Evolutionary conservation across 2,113 vertebrate genomes (phyloP), one percentile per base, ranked within the genome.

Genomic region (Hydrolagus affinis): DNA sequence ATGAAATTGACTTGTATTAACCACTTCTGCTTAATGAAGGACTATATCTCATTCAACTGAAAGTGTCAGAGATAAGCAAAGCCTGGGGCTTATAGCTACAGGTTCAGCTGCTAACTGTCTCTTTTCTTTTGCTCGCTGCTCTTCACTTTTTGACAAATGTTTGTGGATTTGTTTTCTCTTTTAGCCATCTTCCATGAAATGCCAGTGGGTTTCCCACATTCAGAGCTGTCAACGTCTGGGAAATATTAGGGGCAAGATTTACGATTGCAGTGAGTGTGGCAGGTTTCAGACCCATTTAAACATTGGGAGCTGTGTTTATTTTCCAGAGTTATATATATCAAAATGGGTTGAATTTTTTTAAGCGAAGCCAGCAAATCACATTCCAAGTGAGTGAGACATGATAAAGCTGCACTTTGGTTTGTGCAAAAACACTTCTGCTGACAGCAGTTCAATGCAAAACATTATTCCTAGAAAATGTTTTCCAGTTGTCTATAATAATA

Each of bases 221-320:
- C 21, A 64, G 77, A 64, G 14, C 1, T 62, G 77, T 15, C 23
- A 64, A 64, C 19, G 23, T 64, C 25, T 14, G 23, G 28, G 7
- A 80, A 80, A 80, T 59, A 28, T 80, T 80, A 30, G 59, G 59
- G 64, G 23, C 64, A n/a, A 19, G 8, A 17, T 80, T 80, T 64
- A 64, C 14, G 12, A 78, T 78, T 8, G 17, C 23, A 71, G n/a
- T 70, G 23, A 64, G 25, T 64, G 57, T 12, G 14, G 17, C 28
- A 80, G 12, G 59, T 80, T 80, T 8, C 12, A 64, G 19, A 64
- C 59, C 23, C 8, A 25, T 23, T 64, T 80, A 30, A 80, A 64
- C 60, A 30, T 7, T 25, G 25, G 23, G 32, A 64, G 23, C 60
- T 64, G 30, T 28, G 60, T 64, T 80, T 80, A 80, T 64, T 80